Evolutionary conservation across 2,113 vertebrate species (phyloP).

Genomic region (Myrmecophaga tridactyla): DNA sequence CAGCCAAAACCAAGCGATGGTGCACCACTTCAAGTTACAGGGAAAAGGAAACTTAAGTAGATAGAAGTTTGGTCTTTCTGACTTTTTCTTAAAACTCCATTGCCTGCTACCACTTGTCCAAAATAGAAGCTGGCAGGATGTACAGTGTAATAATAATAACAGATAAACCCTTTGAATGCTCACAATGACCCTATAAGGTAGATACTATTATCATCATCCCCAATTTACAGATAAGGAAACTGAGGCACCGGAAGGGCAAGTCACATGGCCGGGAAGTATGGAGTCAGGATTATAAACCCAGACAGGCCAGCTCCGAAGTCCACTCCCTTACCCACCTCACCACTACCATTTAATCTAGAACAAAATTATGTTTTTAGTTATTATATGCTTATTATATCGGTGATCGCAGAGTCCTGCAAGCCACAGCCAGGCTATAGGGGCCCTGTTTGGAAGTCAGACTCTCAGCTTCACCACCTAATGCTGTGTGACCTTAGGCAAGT

Average conservation of each 20-base stretch:
- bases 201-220: neutral
- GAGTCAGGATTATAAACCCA: neutral
- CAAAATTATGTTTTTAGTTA: neutral
- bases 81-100: neutral
- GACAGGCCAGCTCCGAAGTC: neutral
- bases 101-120: neutral
- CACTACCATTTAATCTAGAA: neutral
- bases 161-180: neutral
- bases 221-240: conserved; percentile 17
- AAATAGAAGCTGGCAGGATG: neutral
- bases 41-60: neutral
- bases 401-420: neutral
- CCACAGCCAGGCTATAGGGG: too few species aligned
- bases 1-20: neutral
- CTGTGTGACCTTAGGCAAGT: neutral
- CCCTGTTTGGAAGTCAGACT: neutral
- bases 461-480: fast-evolving
- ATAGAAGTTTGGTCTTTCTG: neutral
- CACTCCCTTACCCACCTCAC: too few species aligned
- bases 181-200: neutral
- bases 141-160: neutral
- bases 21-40: neutral
- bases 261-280: neutral
- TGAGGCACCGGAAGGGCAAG: neutral
- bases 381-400: neutral